Evolutionary conservation across 2,888 invertebrate species (phyloP).

Genomic region (Epinotia brunnichana): DNA sequence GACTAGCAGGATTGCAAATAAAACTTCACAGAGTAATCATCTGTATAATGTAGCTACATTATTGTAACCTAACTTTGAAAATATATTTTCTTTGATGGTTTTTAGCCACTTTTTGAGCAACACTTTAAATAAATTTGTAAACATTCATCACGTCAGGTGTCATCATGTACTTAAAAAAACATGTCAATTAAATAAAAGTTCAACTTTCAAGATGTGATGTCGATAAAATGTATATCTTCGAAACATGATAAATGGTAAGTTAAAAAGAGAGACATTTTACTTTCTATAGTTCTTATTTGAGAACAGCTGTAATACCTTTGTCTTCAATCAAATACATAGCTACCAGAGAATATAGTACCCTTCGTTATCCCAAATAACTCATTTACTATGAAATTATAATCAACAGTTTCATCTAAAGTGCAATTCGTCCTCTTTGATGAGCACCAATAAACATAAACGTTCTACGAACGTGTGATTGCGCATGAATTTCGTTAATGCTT

Average conservation of each 20-base stretch:
- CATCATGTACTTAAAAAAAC: too few relatives aligned
- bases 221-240: too few relatives aligned
- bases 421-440: conserved; percentile 37
- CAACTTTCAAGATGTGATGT: too few relatives aligned
- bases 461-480: conserved; percentile 53
- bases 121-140: background rate
- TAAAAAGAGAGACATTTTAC: too few relatives aligned
- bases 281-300: too few relatives aligned
- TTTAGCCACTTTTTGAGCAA: conserved; percentile 13
- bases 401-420: conserved; percentile 28
- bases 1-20: conserved; percentile 47
- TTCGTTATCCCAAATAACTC: conserved; percentile 7
- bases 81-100: conserved; percentile 22
- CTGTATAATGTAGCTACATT: conserved; percentile 42
- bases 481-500: conserved; percentile 53
- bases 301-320: too few relatives aligned
- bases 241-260: too few relatives aligned
- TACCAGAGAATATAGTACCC: background rate
- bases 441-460: conserved; percentile 42
- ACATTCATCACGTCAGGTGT: too few relatives aligned
- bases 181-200: too few relatives aligned
- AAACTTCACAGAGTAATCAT: conserved; percentile 43
- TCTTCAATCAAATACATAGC: background rate
- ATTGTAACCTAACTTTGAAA: conserved; percentile 41
- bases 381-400: conserved; percentile 12